Evolutionary conservation across 2,113 vertebrate species (phyloP).

Genomic region (cattle (Bos taurus)): DNA sequence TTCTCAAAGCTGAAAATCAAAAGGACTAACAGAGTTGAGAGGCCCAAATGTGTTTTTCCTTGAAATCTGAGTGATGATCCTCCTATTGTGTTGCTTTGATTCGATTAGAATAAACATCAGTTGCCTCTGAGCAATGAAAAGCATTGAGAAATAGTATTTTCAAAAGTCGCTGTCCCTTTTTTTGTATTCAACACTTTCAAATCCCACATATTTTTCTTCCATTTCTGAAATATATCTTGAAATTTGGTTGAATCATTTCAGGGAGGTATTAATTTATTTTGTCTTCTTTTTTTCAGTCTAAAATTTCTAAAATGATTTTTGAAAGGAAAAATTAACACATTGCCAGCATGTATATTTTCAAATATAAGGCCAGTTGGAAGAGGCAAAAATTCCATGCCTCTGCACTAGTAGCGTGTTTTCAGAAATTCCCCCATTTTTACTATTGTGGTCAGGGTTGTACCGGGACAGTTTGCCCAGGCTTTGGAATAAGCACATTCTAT

Average conservation of each 20-base stretch:
- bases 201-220: not conserved
- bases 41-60: conserved; percentile 39
- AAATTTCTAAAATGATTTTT: conserved; percentile 12
- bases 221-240: not conserved
- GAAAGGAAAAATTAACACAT: not conserved
- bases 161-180: not conserved
- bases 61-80: conserved; percentile 47
- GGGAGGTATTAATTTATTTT: not conserved
- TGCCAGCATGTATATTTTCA: not conserved
- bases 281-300: not conserved
- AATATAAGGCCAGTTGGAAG: not conserved
- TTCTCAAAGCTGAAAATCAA: conserved; percentile 65
- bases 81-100: conserved; percentile 43
- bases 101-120: conserved; percentile 39
- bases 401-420: not conserved
- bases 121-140: conserved; percentile 9
- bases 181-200: not conserved
- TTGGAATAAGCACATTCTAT: not conserved
- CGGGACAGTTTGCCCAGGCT: not conserved
- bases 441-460: not conserved
- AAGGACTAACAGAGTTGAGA: conserved; percentile 37
- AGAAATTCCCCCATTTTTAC: not conserved
- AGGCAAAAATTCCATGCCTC: not conserved
- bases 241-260: not conserved
- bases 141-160: not conserved